Evolutionary conservation across 2,888 invertebrate species (phyloP).

Genomic region (Catotricha subobsoleta): DNA sequence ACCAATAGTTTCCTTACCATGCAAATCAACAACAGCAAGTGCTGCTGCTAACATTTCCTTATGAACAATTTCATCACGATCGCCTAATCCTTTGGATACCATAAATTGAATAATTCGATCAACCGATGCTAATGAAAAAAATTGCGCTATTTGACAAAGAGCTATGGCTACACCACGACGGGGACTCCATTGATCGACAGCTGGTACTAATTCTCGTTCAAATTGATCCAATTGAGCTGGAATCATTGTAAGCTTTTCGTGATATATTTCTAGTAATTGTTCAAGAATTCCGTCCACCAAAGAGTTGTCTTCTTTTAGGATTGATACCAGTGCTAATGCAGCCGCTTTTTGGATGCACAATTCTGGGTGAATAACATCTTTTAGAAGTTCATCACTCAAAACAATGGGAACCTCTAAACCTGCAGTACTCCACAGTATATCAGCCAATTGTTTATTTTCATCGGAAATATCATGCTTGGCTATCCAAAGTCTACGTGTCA

Average conservation of each 20-base stretch:
- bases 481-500: slow-evolving; percentile 63
- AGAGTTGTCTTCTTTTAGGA: slow-evolving; percentile 37
- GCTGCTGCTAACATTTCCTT: slow-evolving; percentile 88
- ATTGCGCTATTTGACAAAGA: slow-evolving; percentile 57
- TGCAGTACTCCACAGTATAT: slow-evolving; percentile 41
- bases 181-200: slow-evolving; percentile 80
- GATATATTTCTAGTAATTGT: slow-evolving; percentile 52
- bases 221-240: slow-evolving; percentile 79
- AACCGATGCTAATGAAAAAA: slow-evolving; percentile 38
- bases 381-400: slow-evolving; percentile 33
- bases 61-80: slow-evolving; percentile 63
- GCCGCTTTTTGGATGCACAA: slow-evolving; percentile 69
- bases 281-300: slow-evolving; percentile 40
- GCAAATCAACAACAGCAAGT: slow-evolving; percentile 74
- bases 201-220: slow-evolving; percentile 68
- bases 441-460: slow-evolving; percentile 49
- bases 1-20: slow-evolving; percentile 68
- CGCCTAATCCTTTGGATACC: slow-evolving; percentile 71
- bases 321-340: slow-evolving; percentile 56
- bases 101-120: slow-evolving; percentile 64
- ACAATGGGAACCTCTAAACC: slow-evolving; percentile 32
- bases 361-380: slow-evolving; percentile 62
- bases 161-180: slow-evolving; percentile 77
- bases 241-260: slow-evolving; percentile 59
- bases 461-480: slow-evolving; percentile 63